Percentiles rank a stretch among this genome's conserved stretches.
Conservation (phyloP, 64 coral and sea anemone species). For the Anthopleura sola region DNA sequence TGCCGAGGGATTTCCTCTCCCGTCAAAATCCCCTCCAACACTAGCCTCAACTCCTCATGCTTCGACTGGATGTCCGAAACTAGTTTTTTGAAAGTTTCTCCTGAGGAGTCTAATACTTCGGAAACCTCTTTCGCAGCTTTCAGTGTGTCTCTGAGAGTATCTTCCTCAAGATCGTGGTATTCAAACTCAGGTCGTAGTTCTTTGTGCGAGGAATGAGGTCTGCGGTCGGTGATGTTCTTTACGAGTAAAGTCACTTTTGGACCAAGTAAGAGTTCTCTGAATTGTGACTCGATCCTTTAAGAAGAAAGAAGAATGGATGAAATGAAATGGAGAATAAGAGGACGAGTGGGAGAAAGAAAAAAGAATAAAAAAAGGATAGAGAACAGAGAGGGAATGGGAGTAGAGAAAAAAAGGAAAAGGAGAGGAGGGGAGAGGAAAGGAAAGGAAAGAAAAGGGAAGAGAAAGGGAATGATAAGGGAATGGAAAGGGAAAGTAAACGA, state of each 20-base stretch:
- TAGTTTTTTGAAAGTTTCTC: background rate
- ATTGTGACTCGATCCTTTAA: constrained; percentile 1
- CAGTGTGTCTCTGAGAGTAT: background rate
- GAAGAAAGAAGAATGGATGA: background rate
- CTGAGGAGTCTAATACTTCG: background rate
- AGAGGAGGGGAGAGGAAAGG: background rate
- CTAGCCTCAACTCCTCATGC: background rate
- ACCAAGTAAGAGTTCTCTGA: constrained; percentile 13
- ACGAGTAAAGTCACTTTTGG: background rate
- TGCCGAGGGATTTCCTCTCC: background rate
- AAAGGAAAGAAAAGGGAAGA: background rate
- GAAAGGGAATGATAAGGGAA: background rate
- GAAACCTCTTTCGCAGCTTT: background rate
- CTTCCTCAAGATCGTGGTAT: constrained; percentile 2
- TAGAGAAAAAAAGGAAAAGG: background rate
- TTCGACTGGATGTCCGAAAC: background rate
- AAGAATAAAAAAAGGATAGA: background rate
- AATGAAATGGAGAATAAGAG: background rate
- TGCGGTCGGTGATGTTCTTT: background rate
- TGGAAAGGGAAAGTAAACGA: background rate
- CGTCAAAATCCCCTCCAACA: background rate
- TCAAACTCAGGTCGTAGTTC: constrained; percentile 8
- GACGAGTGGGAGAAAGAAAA: background rate
- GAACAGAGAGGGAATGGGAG: background rate
- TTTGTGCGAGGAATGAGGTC: background rate